phyloP scores from a whole-genome alignment of 2,113 vertebrate genomes.

The Phyllopteryx taeniolatus region DNA sequence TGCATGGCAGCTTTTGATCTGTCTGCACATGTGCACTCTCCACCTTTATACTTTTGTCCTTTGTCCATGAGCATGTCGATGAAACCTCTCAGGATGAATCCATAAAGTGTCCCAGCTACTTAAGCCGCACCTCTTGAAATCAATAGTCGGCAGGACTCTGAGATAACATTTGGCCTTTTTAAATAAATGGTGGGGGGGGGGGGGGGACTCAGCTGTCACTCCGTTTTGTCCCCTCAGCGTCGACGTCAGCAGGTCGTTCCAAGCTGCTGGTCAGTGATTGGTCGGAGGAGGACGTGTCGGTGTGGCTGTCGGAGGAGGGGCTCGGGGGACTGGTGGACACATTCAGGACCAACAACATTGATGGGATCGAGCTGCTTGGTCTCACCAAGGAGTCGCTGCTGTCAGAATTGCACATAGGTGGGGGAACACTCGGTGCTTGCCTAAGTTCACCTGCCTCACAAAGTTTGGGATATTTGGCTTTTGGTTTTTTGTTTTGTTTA shows the following conservation, averaged over 20 bases:
- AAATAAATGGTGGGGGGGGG: background rate
- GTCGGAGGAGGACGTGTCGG: slow-evolving; percentile 89
- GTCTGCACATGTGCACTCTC: background rate
- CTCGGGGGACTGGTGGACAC: slow-evolving; percentile 76
- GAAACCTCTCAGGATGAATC: slow-evolving; percentile 28
- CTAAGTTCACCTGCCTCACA: background rate
- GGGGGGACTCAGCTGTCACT: slow-evolving; percentile 27
- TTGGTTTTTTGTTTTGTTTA: too few relatives aligned
- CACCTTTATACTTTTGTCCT: slow-evolving; percentile 13
- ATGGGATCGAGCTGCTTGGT: slow-evolving; percentile 84
- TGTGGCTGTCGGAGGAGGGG: slow-evolving; percentile 83
- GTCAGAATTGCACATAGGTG: slow-evolving; percentile 91
- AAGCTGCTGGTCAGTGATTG: slow-evolving; percentile 78
- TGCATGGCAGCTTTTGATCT: slow-evolving; percentile 2
- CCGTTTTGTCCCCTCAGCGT: slow-evolving; percentile 61
- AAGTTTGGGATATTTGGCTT: background rate
- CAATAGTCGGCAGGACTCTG: slow-evolving; percentile 34
- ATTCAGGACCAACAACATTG: slow-evolving; percentile 90
- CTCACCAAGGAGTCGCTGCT: slow-evolving; percentile 87
- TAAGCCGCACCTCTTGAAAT: slow-evolving; percentile 17
- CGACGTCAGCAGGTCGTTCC: slow-evolving; percentile 44
- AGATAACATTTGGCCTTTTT: slow-evolving; percentile 31
- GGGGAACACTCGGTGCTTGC: slow-evolving; percentile 46
- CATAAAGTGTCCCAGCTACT: background rate
- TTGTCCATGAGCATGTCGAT: slow-evolving; percentile 20